Conservation (phyloP, 2,888 invertebrate genomes). For the Agapostemon virescens region DNA sequence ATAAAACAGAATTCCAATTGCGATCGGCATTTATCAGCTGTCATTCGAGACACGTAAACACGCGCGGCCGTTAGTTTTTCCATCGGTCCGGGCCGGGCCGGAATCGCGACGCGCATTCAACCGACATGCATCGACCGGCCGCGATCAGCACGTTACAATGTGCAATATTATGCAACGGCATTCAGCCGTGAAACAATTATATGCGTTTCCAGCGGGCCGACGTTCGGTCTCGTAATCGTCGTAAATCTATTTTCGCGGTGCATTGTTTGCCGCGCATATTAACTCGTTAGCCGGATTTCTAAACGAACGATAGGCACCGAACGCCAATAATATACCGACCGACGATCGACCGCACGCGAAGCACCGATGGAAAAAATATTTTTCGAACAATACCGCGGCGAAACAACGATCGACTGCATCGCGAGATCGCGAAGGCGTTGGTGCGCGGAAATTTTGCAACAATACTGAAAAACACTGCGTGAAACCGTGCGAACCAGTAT, state of each 20-base stretch:
- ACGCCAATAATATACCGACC: conserved; percentile 44
- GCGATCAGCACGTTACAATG: conserved; percentile 59
- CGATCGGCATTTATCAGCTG: conserved; percentile 65
- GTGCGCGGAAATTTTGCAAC: not conserved
- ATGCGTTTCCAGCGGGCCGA: conserved; percentile 60
- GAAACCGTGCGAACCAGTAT: not conserved
- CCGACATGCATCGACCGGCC: conserved; percentile 19
- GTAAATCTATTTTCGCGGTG: conserved; percentile 66
- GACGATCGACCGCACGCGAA: not conserved
- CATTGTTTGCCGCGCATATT: conserved; percentile 66
- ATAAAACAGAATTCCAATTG: conserved; percentile 62
- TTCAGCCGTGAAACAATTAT: conserved; percentile 69
- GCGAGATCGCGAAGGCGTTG: not conserved
- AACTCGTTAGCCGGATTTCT: conserved; percentile 64
- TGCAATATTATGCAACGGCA: conserved; percentile 66
- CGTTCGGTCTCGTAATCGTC: conserved; percentile 59
- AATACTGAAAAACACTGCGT: not conserved
- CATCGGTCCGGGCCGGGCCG: conserved; percentile 2
- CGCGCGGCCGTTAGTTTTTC: conserved; percentile 43
- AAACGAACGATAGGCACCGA: conserved; percentile 49
- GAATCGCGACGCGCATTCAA: conserved; percentile 44
- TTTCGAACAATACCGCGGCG: not conserved
- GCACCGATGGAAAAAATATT: not conserved
- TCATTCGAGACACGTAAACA: conserved; percentile 67
- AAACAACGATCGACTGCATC: not conserved